Evolutionary conservation across 2,888 invertebrate genomes (phyloP).

Genomic region (Caradrina kadenii): DNA sequence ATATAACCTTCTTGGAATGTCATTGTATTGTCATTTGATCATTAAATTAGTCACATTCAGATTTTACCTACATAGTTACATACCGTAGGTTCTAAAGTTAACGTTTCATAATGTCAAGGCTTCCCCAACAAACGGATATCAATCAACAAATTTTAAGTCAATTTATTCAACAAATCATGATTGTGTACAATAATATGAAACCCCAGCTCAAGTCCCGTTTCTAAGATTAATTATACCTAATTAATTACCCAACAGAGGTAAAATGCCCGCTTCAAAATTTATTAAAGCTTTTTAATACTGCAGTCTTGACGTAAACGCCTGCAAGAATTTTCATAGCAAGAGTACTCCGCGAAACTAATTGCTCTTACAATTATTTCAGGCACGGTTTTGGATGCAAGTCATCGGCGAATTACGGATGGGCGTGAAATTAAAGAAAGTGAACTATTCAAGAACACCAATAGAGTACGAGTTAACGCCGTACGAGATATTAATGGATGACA

Average conservation of each 20-base stretch:
- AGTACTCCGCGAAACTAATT: slow-evolving; percentile 42
- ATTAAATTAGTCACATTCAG: slow-evolving; percentile 52
- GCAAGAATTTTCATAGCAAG: slow-evolving; percentile 70
- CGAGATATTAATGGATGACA: slow-evolving; percentile 99
- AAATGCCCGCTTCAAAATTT: slow-evolving; percentile 22
- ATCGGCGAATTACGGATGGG: slow-evolving; percentile 97
- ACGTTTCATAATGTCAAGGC: slow-evolving; percentile 48
- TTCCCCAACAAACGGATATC: slow-evolving; percentile 23
- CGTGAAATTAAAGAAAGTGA: slow-evolving; percentile 97
- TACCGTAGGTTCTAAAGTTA: slow-evolving; percentile 35
- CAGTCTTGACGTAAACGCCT: slow-evolving; percentile 65
- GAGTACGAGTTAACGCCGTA: slow-evolving; percentile 99
- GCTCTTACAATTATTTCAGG: slow-evolving; percentile 89
- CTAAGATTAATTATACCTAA: slow-evolving; percentile 1
- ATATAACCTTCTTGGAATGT: slow-evolving; percentile 30
- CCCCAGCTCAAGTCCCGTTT: neutral
- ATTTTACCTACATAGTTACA: slow-evolving; percentile 25
- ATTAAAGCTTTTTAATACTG: slow-evolving; percentile 35
- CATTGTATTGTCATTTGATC: slow-evolving; percentile 48
- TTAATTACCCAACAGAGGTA: neutral
- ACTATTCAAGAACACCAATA: slow-evolving; percentile 93
- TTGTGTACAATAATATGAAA: neutral
- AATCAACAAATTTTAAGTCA: neutral
- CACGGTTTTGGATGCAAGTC: slow-evolving; percentile 98
- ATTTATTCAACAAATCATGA: neutral